Evolutionary conservation across 92 coral and sea anemone genomes (phyloP), one percentile per base, ranked within the genome.

Genomic region (Porites cylindrica): DNA sequence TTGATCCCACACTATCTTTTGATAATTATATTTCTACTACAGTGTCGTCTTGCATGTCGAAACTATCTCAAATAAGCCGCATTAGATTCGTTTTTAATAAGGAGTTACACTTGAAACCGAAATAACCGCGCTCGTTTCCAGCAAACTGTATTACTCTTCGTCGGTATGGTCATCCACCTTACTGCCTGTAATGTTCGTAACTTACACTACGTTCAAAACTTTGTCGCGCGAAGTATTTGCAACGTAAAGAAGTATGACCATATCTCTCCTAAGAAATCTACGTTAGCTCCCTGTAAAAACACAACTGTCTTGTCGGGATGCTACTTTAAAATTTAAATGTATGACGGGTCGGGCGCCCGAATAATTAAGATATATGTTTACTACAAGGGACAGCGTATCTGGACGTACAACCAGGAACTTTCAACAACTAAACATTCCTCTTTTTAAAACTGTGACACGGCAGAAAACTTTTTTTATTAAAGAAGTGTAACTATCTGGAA

Each of bases 1-100:
- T 83, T 72, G 80, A 83, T 53, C 78, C 80, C 75, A 83, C 18
- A 71, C 87, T 72, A 43, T 83, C 78, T 72, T 74, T 69, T 59
- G 79, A 53, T n/a, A 26, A 50, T 53, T 70, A 83, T 52, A 69
- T 53, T 72, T 47, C 77, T 32, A 83, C 38, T 38, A 82, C 66
- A 53, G 80, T 72, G 23, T 82, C 87, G 51, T 82, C 63, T n/a
- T 82, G 79, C 53, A 82, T 82, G 79, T 38, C 87, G 50, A 29
- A 29, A 29, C 32, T 29, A 29, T 29, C 32, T 29, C 32, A 29
- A 29, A 29, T 29, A 29, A 29, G 32, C 0, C 32, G 32, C 32
- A 29, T 29, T 29, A 29, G 32, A 29, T 29, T 29, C 32, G 32
- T 29, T 65, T 82, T 82, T 61, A 69, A 82, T 71, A 70, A 47